phyloP scores from a whole-genome alignment of 2,888 invertebrate genomes.

The Hypselothyrea guttata region DNA sequence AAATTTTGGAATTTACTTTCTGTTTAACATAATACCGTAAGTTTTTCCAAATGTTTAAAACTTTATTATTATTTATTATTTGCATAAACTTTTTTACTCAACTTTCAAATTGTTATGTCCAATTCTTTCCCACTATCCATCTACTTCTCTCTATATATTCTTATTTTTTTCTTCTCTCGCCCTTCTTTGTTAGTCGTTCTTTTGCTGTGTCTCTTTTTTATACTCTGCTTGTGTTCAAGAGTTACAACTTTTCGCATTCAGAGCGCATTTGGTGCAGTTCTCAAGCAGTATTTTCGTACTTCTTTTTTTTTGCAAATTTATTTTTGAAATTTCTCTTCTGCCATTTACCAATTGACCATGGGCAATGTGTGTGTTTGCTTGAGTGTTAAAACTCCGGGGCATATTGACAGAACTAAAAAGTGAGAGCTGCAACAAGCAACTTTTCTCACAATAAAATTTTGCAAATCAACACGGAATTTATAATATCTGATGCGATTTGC shows the following conservation, averaged over 20 bases:
- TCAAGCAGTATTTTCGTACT: conserved; percentile 1
- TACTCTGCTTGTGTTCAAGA: not conserved
- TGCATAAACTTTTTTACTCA: conserved; percentile 44
- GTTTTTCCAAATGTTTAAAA: too few species aligned
- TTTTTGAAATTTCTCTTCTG: conserved; percentile 30
- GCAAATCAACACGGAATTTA: too few species aligned
- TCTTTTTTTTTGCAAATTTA: not conserved
- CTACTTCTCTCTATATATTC: too few species aligned
- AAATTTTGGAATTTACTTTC: too few species aligned
- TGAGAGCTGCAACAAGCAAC: not conserved
- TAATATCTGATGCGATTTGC: too few species aligned
- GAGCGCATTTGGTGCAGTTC: conserved; percentile 21
- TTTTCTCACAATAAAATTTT: not conserved
- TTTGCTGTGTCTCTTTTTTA: conserved; percentile 1
- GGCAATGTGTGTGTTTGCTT: conserved; percentile 10
- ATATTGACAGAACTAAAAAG: not conserved
- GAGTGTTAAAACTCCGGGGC: not conserved
- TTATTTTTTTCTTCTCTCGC: too few species aligned
- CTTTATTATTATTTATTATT: too few species aligned
- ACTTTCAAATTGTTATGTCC: conserved; percentile 19
- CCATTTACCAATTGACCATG: conserved; percentile 26
- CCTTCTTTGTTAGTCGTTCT: not conserved
- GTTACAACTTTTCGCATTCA: conserved; percentile 44
- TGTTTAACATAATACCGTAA: too few species aligned
- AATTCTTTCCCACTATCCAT: too few species aligned